Evolutionary conservation across 2,797 vertebrate genomes (phyloP).

Genomic region (Hyperoplus lanceolatus): DNA sequence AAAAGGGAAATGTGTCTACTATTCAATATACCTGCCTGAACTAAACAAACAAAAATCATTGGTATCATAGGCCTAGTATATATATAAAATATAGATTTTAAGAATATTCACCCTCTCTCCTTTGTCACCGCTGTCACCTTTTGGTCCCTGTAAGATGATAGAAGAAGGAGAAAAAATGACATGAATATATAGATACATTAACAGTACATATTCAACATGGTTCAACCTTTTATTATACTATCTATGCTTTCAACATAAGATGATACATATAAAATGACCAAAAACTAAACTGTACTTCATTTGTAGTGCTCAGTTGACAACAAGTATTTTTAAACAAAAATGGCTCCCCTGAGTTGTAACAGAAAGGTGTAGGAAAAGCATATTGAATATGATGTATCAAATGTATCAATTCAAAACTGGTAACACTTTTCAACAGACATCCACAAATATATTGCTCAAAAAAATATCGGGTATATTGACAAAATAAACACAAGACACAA

Average conservation of each 20-base stretch:
- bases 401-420: not conserved
- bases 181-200: not conserved
- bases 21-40: no score
- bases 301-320: not conserved
- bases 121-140: constrained; percentile 78
- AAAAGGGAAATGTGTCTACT: not conserved
- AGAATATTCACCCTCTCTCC: constrained; percentile 81
- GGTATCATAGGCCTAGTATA: not conserved
- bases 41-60: no score
- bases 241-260: no score
- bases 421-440: not conserved
- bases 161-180: constrained; percentile 3
- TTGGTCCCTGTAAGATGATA: constrained; percentile 77
- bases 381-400: not conserved
- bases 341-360: not conserved
- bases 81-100: not conserved
- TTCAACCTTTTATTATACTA: no score
- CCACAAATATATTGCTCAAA: not conserved
- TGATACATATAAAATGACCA: no score
- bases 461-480: not conserved
- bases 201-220: no score
- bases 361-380: not conserved
- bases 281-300: no score
- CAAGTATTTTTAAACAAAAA: not conserved
- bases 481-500: not conserved